Conservation (phyloP, 2,888 invertebrate species). For the Limnephilus rhombicus region DNA sequence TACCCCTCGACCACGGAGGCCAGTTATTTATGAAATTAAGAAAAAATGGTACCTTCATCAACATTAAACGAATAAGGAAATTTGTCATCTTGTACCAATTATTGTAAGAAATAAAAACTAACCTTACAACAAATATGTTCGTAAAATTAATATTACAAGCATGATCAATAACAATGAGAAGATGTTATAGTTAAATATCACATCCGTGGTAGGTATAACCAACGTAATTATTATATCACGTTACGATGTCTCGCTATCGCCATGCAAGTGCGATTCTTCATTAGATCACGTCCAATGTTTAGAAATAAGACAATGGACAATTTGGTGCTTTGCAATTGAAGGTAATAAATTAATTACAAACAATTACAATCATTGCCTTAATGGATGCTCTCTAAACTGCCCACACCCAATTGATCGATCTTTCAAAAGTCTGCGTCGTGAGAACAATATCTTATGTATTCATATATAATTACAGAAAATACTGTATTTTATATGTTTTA, state of each 20-base stretch:
- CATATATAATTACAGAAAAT: background rate
- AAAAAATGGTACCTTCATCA: too few species aligned
- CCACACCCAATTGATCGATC: constrained; percentile 59
- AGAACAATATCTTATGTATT: background rate
- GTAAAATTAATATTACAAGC: background rate
- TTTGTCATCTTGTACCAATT: background rate
- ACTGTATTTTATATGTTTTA: background rate
- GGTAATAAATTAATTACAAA: constrained; percentile 64
- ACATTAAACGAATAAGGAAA: background rate
- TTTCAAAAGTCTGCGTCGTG: constrained; percentile 26
- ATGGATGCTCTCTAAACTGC: constrained; percentile 57
- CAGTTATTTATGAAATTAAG: too few species aligned
- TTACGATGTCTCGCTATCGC: background rate
- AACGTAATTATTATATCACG: background rate
- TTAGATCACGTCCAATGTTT: background rate
- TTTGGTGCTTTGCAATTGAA: constrained; percentile 55
- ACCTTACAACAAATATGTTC: background rate
- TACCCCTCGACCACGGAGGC: too few species aligned
- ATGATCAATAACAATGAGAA: background rate
- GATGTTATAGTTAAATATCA: background rate
- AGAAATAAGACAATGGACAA: constrained; percentile 15
- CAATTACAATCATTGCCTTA: constrained; percentile 62
- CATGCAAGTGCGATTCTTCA: background rate
- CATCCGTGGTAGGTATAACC: background rate
- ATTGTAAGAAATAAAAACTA: background rate